Evolutionary conservation across 1,140 invertebrate species (phyloP), one percentile per base, ranked within the genome.

Genomic region (Nymphalis io): DNA sequence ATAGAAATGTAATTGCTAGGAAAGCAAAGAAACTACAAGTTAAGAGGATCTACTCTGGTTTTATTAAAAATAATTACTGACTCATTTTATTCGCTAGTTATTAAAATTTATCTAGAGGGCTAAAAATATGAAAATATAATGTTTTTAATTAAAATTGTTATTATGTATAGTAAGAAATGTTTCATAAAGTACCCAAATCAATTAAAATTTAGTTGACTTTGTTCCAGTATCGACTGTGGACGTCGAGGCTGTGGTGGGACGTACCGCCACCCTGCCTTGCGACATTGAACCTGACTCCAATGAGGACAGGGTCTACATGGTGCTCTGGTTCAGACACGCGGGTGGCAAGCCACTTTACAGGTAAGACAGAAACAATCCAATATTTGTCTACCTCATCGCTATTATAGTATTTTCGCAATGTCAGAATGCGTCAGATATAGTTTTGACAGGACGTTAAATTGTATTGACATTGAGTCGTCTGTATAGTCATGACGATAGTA

Each of bases 251-350:
- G 96, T 98, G 40, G 93, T 97, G 70, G 95, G 96, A 51, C 93
- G 95, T 62, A 95, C 94, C 65, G 96, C 96, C 67, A 94, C 94
- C 61, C 92, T 98, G 74, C 96, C 96, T 44, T 97, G 97, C 92
- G 96, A 97, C 92, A 96, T 97, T 80, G 94, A 96, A 84, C 95
- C 95, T 39, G 92, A 94, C 76, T 94, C 94, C 69, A 93, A 94
- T 80, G 95, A 96, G 76, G 97, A 98, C 85, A 93, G 96, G 72
- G 96, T 97, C 70, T 96, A 96, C 88, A 96, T 98, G 95, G 96
- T 98, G 72, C 93, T 98, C 8, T 98, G 97, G 97, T 98, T 97
- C 89, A 93, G 96, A 74, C 95, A 97, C 82, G 95, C 95, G 60
- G 95, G 94, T 21, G 94, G 95, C 58, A 97, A 96, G 87, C 96